phyloP scores from a whole-genome alignment of 2,888 invertebrate genomes.

The Cantharis rustica region DNA sequence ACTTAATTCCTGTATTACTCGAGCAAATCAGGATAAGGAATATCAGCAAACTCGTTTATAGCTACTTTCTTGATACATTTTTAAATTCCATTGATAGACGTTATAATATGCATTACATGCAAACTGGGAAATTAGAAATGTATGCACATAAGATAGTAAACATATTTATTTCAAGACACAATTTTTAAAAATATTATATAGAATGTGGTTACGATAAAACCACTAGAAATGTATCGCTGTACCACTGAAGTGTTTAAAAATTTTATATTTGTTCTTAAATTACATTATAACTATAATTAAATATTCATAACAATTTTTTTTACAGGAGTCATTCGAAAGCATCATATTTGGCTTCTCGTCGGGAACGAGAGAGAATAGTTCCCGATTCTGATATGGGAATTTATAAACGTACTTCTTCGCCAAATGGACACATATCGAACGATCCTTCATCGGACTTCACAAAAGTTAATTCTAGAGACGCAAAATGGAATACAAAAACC shows the following conservation, averaged over 20 bases:
- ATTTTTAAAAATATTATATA: background rate
- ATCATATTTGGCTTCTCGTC: conserved; percentile 73
- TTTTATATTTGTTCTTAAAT: background rate
- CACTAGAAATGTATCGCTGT: background rate
- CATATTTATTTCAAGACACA: background rate
- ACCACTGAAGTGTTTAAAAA: background rate
- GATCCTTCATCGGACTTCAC: conserved; percentile 42
- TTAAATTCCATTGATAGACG: background rate
- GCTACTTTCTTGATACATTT: background rate
- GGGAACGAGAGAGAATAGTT: conserved; percentile 68
- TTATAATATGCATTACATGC: background rate
- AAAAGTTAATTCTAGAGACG: conserved; percentile 44
- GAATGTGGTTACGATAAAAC: background rate
- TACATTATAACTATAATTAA: background rate
- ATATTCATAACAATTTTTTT: conserved; percentile 37
- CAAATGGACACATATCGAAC: conserved; percentile 57
- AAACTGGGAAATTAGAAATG: background rate
- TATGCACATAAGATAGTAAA: background rate
- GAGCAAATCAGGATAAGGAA: background rate
- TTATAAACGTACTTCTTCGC: conserved; percentile 76
- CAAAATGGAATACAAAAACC: conserved; percentile 47
- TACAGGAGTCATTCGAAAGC: conserved; percentile 79
- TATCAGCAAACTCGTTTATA: background rate
- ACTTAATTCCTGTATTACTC: background rate
- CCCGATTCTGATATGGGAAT: conserved; percentile 75